Base-by-base conservation (phyloP, 2,888 invertebrate genomes). In the Oscheius onirici region DNA sequence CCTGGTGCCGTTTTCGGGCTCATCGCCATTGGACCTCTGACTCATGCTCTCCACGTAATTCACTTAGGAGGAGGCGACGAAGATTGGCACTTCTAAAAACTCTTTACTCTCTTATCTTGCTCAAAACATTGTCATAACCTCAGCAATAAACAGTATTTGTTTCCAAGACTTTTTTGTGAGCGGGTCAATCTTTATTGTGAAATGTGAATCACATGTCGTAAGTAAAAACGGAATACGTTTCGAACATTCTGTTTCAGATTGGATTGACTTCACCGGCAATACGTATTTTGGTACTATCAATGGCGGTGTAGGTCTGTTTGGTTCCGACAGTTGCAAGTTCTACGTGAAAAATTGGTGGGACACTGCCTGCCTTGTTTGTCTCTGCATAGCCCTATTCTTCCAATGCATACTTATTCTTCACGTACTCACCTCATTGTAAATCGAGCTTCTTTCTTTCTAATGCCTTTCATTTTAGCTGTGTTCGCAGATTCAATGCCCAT, bases 11-110 rank as follows among this genome's bases (percentile, higher is more conserved):
- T 49, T 20, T 49, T 63, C 34, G 49, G 28, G 1, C 46, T 63
- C 26, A n/a, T 63, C n/a, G 63, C 63, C 3, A 49, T 63, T 24
- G 63, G 46, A 28, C 63, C 63, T 24, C 24, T 63, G 24, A 28
- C 26, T 34, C 63, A 63, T 63, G 46, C 63, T 13, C 17, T 63
- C 2, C 13, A 24, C 20, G 46, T 20, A 1, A 63, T 63, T 20
- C 63, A 63, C 26, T 34, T 17, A 49, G 49, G 17, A 49, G 22
- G 49, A 49, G 49, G 8, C 15, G 63, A 46, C 13, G 63, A n/a
- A 6, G 63, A 63, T 34, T 24, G 34, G 26, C 49, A 24, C 15
- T 63, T 60, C 26, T 60, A 43, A 60, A 24, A 24, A 1, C 15
- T 2, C 10, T 20, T 5, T 15, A 1, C 6, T 2, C 34, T 55